Base-by-base conservation (phyloP, 2,888 invertebrate species). In the Amblyteles armatorius region DNA sequence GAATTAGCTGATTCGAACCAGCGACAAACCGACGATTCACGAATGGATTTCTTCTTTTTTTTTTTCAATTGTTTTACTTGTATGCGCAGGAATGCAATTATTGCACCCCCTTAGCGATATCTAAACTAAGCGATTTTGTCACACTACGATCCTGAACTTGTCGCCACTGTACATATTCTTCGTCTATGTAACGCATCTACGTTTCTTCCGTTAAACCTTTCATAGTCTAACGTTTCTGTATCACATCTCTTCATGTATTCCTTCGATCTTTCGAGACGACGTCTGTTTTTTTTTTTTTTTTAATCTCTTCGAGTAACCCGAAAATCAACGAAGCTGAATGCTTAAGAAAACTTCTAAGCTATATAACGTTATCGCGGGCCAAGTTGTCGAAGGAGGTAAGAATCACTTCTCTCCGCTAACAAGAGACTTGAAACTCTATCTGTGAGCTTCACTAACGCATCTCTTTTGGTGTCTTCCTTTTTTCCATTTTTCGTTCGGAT, bases 151-250 rank as follows among this genome's bases (percentile, higher is more conserved):
- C 60, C 44, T 63, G 52, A 63, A 55, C 44, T 63, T 72, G 16
- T 79, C 76, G 72, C 50, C 76, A 85, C 82, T 85, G 85, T 85
- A 85, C 82, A 85, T 85, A 85, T 71, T 85, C 67, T 79, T 85
- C 69, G 79, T 67, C 69, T 65, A 77, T 82, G 68, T 80, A 79
- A 82, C 79, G 72, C 26, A 50, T 79, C 50, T 79, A 77, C 60
- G 73, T 85, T 73, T 82, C 63, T 73, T 85, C 82, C 72, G 79
- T 82, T 80, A 82, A 85, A 85, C 29, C 55, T 82, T 82, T 85
- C 79, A 85, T 82, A 82, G 77, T 73, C 82, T 73, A 82, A 76
- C 79, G 52, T 65, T 33, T 67, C 40, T 80, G 73, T 67, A 67
- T 73, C 22, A 26, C 76, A 22, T 76, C 76, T 80, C 76, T 79